Evolutionary conservation across 2,797 vertebrate genomes (phyloP).

Genomic region (Delichon dasypus): DNA sequence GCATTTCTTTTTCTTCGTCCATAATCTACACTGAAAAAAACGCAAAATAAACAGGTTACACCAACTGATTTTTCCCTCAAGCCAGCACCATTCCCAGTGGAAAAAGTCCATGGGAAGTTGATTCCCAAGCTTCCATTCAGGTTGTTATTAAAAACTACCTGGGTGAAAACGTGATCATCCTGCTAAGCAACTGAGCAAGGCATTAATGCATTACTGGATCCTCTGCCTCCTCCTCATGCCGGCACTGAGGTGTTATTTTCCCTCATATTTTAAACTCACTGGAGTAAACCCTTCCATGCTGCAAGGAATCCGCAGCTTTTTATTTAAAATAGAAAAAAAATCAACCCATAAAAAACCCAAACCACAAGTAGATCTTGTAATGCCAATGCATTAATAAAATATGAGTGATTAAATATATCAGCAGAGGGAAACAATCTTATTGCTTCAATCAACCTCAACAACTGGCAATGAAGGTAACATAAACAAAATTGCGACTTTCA

Average conservation of each 20-base stretch:
- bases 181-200: neutral
- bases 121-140: neutral
- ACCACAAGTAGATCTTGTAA: neutral
- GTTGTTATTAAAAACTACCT: neutral
- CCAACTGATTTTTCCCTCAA: neutral
- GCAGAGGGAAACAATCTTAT: neutral
- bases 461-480: neutral
- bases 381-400: neutral
- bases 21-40: slow-evolving; percentile 84
- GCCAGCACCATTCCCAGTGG: neutral
- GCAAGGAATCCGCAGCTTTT: neutral
- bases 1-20: slow-evolving; percentile 92
- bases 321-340: neutral
- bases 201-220: neutral
- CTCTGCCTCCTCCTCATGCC: neutral
- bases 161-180: fast-evolving
- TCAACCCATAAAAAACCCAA: neutral
- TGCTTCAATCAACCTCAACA: neutral
- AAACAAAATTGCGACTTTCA: neutral
- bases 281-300: neutral
- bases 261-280: neutral
- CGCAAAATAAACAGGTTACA: neutral
- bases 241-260: neutral
- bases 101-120: neutral
- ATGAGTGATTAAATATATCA: neutral